Conservation (phyloP, 2,113 vertebrate genomes). For the Heloderma charlesbogerti region DNA sequence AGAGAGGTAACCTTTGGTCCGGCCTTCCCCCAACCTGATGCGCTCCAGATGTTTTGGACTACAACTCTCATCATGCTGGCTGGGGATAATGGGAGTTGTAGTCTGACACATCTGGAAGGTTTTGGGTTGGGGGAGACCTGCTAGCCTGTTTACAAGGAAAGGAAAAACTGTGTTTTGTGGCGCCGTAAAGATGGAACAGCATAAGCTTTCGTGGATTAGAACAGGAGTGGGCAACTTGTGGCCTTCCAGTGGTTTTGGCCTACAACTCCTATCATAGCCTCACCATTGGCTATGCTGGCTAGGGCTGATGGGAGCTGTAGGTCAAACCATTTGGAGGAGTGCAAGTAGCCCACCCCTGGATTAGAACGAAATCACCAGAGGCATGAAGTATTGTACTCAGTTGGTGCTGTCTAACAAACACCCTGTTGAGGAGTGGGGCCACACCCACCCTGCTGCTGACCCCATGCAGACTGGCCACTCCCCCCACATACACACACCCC, state of each 20-base stretch:
- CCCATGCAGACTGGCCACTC: too few relatives aligned
- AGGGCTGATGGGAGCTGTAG: neutral
- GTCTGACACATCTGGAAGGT: neutral
- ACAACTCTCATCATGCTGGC: neutral
- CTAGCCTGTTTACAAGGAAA: neutral
- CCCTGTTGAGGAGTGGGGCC: too few relatives aligned
- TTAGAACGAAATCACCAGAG: neutral
- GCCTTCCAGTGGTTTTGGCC: neutral
- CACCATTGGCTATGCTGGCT: neutral
- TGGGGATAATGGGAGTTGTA: neutral
- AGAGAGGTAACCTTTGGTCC: neutral
- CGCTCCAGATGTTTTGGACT: too few relatives aligned
- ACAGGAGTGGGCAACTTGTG: too few relatives aligned
- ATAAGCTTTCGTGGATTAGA: too few relatives aligned
- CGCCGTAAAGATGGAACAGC: neutral
- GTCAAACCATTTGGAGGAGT: too few relatives aligned
- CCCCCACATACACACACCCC: too few relatives aligned
- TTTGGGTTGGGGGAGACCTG: neutral
- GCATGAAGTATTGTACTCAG: neutral
- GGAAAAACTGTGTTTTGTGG: neutral
- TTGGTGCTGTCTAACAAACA: neutral
- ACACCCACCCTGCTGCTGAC: too few relatives aligned
- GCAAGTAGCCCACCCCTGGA: neutral
- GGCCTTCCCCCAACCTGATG: neutral
- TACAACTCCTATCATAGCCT: neutral